Evolutionary conservation across 2,113 vertebrate genomes (phyloP).

Genomic region (Papio anubis): DNA sequence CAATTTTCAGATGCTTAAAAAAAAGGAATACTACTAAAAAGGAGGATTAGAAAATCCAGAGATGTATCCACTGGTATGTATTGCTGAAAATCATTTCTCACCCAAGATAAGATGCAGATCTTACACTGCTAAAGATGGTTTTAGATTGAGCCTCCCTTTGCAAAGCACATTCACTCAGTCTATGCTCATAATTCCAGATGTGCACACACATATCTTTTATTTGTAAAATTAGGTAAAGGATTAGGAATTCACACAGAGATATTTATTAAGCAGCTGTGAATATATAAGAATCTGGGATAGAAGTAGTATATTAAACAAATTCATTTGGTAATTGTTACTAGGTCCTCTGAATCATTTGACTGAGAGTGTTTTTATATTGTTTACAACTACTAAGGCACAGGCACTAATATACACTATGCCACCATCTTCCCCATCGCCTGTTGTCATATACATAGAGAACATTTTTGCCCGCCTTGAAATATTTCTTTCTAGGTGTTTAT

Average conservation of each 20-base stretch:
- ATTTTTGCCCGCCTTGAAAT: neutral
- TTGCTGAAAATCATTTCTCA: neutral
- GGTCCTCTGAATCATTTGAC: neutral
- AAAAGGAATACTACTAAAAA: constrained; percentile 12
- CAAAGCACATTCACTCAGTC: neutral
- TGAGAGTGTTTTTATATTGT: neutral
- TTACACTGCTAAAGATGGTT: neutral
- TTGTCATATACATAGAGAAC: neutral
- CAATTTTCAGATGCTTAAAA: constrained; percentile 10
- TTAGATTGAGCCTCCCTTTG: neutral
- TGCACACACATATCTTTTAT: neutral
- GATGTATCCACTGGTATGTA: accelerated
- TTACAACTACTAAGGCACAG: neutral
- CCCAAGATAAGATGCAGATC: neutral
- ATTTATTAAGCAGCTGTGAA: neutral
- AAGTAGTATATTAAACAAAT: neutral
- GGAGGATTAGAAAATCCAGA: neutral
- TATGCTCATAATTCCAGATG: neutral
- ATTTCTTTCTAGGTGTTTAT: neutral
- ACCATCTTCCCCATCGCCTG: accelerated
- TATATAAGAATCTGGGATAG: neutral
- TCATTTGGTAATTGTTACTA: constrained; percentile 7
- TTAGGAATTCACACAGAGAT: neutral
- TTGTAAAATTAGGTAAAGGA: neutral
- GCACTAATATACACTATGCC: neutral